Conservation (phyloP, 2,888 invertebrate species). For the Papilio protenor region DNA sequence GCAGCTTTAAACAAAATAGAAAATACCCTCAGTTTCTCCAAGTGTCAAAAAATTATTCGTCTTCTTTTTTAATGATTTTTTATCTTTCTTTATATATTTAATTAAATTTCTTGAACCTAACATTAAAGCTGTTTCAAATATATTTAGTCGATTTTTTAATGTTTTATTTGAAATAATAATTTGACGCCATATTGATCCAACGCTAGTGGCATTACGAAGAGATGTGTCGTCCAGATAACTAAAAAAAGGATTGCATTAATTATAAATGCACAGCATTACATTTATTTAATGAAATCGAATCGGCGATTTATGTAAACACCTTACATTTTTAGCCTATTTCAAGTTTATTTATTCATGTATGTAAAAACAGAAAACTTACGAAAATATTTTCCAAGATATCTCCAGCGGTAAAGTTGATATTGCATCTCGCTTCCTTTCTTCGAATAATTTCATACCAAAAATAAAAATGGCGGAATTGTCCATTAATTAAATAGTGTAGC, state of each 20-base stretch:
- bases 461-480: slow-evolving; percentile 66
- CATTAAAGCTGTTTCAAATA: slow-evolving; percentile 64
- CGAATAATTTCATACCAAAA: slow-evolving; percentile 70
- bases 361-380: slow-evolving; percentile 65
- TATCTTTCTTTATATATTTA: slow-evolving; percentile 62
- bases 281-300: not conserved
- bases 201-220: slow-evolving; percentile 59
- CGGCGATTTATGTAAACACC: slow-evolving; percentile 14
- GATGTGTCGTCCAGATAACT: slow-evolving; percentile 70
- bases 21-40: slow-evolving; percentile 57
- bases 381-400: slow-evolving; percentile 77
- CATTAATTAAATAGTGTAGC: slow-evolving; percentile 53
- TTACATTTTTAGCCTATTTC: not conserved
- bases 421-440: slow-evolving; percentile 61
- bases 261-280: not conserved
- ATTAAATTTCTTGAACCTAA: slow-evolving; percentile 67
- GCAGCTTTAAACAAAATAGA: not conserved
- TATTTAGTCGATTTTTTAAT: slow-evolving; percentile 63
- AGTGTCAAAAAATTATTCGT: slow-evolving; percentile 60
- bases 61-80: slow-evolving; percentile 53
- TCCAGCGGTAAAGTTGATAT: slow-evolving; percentile 74
- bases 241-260: slow-evolving; percentile 33
- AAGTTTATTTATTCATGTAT: not conserved
- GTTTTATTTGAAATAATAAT: slow-evolving; percentile 65
- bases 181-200: slow-evolving; percentile 62